Base-by-base conservation (phyloP, 2,113 vertebrate genomes). In the Calonectris borealis region DNA sequence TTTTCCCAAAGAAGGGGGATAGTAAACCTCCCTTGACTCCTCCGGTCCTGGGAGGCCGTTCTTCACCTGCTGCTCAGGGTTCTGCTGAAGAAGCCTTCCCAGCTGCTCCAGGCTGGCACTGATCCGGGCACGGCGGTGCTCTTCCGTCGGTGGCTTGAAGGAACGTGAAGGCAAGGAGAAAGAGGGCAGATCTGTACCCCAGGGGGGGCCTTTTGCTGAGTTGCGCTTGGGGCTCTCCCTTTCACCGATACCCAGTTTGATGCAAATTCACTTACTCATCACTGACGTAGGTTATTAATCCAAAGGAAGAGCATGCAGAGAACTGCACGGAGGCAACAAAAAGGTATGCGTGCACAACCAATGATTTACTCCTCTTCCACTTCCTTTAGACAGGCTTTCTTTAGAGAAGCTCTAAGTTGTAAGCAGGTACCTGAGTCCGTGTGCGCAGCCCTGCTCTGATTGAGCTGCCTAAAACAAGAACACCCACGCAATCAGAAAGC, bases 401-500 rank as follows among this genome's bases (percentile, higher is more conserved):
- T 38, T 38, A 38, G 49, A 70, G 71, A 38, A 44, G 20, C 44
- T 32, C 29, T 6, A 25, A 4, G 22, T 26, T 73, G 44, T 29
- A 29, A 79, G 81, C 34, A 21, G 34, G 24, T 73, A n/a, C 36
- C 29, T 0, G 14, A 57, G 27, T 6, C 72, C 40, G 40, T 4
- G 5, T 5, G 6, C 4, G 14, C 40, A 61, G 69, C 10, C 1
- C 34, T 15, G 52, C 57, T 58, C 49, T 13, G 20, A 7, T 5
- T 8, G 48, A 79, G 36, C 49, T 32, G 52, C 42, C 32, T 51
- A 31, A 40, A 55, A 16, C 40, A 11, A 26, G 31, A 51, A 8
- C 9, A 26, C 7, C 2, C 0, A 0, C 1, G 0, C 16, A 5
- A 4, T n/a, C 29, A 36, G 60, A n/a, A 55, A 46, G 27, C 36